Percentiles rank a stretch among this genome's conserved stretches.
These are phyloP conservation scores for Microctenopoma lineatum DNA, from an alignment of 2,797 vertebrate genomes.

Conservation along the genomic window DNA sequence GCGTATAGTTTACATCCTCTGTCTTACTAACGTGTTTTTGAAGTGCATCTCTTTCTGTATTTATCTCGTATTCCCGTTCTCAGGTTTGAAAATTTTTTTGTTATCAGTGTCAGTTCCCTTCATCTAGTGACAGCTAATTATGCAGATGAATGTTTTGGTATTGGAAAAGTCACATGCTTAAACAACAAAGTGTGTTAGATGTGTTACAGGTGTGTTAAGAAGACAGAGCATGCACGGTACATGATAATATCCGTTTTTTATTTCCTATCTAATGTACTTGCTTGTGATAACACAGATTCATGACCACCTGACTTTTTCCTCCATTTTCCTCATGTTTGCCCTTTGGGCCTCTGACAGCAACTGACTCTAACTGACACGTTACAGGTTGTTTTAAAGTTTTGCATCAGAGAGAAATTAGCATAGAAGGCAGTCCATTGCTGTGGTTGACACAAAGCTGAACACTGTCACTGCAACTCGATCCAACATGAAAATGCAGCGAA, in stretches of 20 bases:
- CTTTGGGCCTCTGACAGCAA: not conserved
- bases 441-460: constrained; percentile 4
- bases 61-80: too few species aligned
- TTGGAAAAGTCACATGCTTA: not conserved
- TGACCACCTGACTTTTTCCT: constrained; percentile 22
- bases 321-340: constrained; percentile 38
- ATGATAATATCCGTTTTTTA: not conserved
- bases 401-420: not conserved
- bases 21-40: too few species aligned
- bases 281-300: not conserved
- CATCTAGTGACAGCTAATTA: too few species aligned
- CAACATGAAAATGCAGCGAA: not conserved
- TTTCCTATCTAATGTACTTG: not conserved
- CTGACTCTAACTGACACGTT: not conserved
- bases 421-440: not conserved
- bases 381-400: not conserved
- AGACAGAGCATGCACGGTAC: not conserved
- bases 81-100: too few species aligned
- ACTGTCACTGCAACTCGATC: not conserved
- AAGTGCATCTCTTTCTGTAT: too few species aligned
- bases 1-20: too few species aligned
- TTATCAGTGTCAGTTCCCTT: too few species aligned
- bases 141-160: constrained; percentile 2
- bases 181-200: too few species aligned
- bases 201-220: not conserved